Base-by-base conservation (phyloP, 2,888 invertebrate species). In the Papilio demoleus region DNA sequence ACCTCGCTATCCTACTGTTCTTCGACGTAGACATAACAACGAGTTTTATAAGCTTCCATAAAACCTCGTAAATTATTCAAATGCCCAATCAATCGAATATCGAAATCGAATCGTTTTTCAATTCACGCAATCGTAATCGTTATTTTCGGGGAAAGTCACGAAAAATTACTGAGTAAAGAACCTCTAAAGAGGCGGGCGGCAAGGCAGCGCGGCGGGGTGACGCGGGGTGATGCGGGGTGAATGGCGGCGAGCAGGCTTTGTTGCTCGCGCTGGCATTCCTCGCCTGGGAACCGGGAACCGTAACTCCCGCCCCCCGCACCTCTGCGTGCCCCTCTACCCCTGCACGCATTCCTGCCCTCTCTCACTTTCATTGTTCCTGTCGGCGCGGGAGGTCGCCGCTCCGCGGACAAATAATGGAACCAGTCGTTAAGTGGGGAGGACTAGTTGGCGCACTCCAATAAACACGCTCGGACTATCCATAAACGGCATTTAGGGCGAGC, bases 351-450 rank as follows among this genome's bases (percentile, higher is more conserved):
- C 92, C 89, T 86, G 87, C 86, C 88, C 88, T 90, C 90, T 88
- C 91, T 90, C 92, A 92, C 92, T 91, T 89, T 91, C 91, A 91
- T 92, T 92, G 92, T 92, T 89, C 90, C 87, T 83, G 80, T 85
- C 90, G 84, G 90, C 80, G 88, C 90, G 91, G 92, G 90, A 90
- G 91, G 92, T 91, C 91, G 91, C 87, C 84, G 83, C 75, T 81
- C 83, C 82, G 77, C 80, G 80, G 81, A 86, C 87, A 84, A 85
- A 86, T 86, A 88, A 88, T 88, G 81, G 83, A 88, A 86, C 88
- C 86, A 86, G 87, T 90, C 84, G 81, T 80, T 79, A 81, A 83
- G 86, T 81, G 80, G 81, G 81, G 75, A 79, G 79, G 81, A 80
- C 83, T 83, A 79, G 83, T 81, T 80, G 83, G 82, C 81, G 80